These are phyloP conservation scores for Diabrotica undecimpunctata DNA, from an alignment of 1,140 invertebrate species.

Conservation along the genomic window DNA sequence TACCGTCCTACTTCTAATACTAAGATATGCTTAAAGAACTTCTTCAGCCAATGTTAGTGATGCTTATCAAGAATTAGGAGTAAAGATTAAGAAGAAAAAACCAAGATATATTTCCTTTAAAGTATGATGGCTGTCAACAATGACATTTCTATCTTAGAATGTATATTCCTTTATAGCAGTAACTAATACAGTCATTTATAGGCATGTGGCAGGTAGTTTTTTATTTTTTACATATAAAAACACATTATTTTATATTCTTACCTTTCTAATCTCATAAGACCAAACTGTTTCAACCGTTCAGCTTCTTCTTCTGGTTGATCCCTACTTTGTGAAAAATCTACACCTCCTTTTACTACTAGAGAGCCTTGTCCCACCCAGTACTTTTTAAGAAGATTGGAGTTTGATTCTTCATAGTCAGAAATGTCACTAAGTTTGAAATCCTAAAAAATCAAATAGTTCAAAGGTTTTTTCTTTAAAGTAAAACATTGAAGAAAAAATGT, in stretches of 20 bases:
- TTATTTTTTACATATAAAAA: no score
- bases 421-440: constrained; percentile 50
- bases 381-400: constrained; percentile 59
- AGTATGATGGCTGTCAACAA: no score
- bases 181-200: no score
- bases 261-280: constrained; percentile 65
- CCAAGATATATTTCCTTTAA: no score
- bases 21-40: no score
- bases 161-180: no score
- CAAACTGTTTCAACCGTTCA: constrained; percentile 63
- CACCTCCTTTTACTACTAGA: constrained; percentile 65
- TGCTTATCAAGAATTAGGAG: no score
- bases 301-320: constrained; percentile 52
- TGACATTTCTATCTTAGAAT: no score
- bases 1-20: no score
- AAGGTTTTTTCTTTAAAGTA: neutral
- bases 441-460: constrained; percentile 41
- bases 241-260: constrained; percentile 33
- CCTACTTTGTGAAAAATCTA: constrained; percentile 59
- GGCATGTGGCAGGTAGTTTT: no score
- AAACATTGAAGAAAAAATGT: neutral
- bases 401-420: constrained; percentile 59
- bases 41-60: no score
- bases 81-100: no score
- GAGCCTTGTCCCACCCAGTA: constrained; percentile 72